Conservation (phyloP, 2,888 invertebrate genomes). For the Xanthorhoe spadicearia region DNA sequence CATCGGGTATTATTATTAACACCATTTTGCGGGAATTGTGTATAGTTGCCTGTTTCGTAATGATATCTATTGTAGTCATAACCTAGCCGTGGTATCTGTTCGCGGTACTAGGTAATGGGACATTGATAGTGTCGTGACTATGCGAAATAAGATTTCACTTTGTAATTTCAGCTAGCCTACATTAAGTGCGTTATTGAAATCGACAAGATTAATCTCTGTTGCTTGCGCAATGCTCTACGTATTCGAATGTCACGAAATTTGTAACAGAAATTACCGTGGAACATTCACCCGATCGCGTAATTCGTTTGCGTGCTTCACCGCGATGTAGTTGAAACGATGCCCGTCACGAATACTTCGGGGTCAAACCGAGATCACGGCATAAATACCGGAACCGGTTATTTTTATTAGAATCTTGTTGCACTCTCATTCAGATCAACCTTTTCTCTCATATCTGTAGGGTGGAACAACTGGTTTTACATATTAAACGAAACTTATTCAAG, state of each 20-base stretch:
- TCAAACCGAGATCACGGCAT: slow-evolving; percentile 60
- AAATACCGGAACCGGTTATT: slow-evolving; percentile 63
- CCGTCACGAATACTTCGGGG: slow-evolving; percentile 70
- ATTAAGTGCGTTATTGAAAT: slow-evolving; percentile 57
- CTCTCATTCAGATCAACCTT: slow-evolving; percentile 38
- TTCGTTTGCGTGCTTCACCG: slow-evolving; percentile 64
- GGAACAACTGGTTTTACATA: slow-evolving; percentile 9
- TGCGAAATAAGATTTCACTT: slow-evolving; percentile 61
- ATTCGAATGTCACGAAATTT: slow-evolving; percentile 65
- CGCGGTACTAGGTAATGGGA: slow-evolving; percentile 61
- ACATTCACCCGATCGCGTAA: slow-evolving; percentile 67
- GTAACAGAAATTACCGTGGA: slow-evolving; percentile 59
- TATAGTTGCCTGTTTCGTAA: slow-evolving; percentile 53
- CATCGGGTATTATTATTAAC: slow-evolving; percentile 54
- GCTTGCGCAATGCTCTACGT: slow-evolving; percentile 59
- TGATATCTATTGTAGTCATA: slow-evolving; percentile 16
- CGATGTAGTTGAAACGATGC: slow-evolving; percentile 59
- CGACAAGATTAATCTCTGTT: slow-evolving; percentile 55
- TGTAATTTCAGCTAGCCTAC: slow-evolving; percentile 53
- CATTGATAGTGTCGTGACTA: slow-evolving; percentile 66
- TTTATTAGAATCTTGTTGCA: slow-evolving; percentile 50
- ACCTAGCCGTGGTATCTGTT: slow-evolving; percentile 53
- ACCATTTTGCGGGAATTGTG: slow-evolving; percentile 55
- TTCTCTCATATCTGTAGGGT: slow-evolving; percentile 13
- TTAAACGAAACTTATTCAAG: not conserved